Percentiles rank a stretch among this genome's conserved stretches.
Evolutionary conservation across 1,140 invertebrate species (phyloP).

Genomic region (Papilio xuthus): DNA sequence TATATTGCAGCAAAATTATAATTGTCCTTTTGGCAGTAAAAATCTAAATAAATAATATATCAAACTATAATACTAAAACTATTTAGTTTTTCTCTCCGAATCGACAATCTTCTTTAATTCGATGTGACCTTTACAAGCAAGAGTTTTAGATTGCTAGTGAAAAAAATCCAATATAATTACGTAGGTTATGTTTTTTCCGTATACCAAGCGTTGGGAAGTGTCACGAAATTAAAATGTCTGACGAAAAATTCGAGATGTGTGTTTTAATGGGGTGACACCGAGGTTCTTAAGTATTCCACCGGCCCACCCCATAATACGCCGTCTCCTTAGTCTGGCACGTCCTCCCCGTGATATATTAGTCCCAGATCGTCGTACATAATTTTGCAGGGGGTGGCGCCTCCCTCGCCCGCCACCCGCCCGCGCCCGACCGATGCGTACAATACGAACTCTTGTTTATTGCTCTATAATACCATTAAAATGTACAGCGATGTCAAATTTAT

Average conservation of each 20-base stretch:
- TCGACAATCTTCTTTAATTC: no score
- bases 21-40: not conserved
- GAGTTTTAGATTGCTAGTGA: no score
- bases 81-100: no score
- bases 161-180: not conserved
- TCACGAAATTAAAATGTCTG: conserved; percentile 71
- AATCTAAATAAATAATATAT: no score
- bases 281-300: conserved; percentile 80
- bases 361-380: conserved; percentile 82
- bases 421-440: conserved; percentile 67
- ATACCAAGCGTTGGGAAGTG: not conserved
- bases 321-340: conserved; percentile 79
- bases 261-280: conserved; percentile 80
- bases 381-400: conserved; percentile 74
- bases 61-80: no score
- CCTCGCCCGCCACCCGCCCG: conserved; percentile 53
- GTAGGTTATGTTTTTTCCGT: not conserved
- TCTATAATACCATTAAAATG: conserved; percentile 59
- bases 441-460: conserved; percentile 77
- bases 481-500: conserved; percentile 25
- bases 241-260: conserved; percentile 77
- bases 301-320: conserved; percentile 78
- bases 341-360: conserved; percentile 81
- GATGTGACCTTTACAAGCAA: no score
- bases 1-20: no score